Conservation (phyloP, 2,113 vertebrate species). For the Leiothrix lutea region DNA sequence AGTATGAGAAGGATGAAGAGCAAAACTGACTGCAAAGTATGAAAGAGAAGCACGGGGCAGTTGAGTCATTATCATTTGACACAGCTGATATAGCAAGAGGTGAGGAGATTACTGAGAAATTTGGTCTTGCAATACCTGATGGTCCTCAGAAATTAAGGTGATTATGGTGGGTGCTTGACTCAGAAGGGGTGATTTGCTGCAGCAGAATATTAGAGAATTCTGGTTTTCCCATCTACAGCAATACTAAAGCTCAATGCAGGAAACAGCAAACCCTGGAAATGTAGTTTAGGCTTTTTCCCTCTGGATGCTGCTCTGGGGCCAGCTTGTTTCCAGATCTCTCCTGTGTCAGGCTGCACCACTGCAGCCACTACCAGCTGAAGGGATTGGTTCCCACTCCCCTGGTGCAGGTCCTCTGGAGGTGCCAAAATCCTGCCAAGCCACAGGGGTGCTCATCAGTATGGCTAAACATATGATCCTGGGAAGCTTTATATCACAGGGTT, state of each 20-base stretch:
- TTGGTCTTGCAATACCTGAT: not conserved
- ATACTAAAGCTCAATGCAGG: not conserved
- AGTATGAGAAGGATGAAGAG: not conserved
- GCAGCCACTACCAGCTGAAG: not conserved
- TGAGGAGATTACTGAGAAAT: not conserved
- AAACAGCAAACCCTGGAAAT: not conserved
- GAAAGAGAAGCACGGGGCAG: not conserved
- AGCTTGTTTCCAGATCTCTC: not conserved
- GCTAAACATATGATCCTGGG: not conserved
- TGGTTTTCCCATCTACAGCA: not conserved
- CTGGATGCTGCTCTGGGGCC: not conserved
- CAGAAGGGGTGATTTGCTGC: not conserved
- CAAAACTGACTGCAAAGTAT: not conserved
- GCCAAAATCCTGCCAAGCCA: not conserved
- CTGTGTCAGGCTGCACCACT: not conserved
- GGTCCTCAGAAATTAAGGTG: not conserved
- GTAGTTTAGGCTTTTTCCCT: not conserved
- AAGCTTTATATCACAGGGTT: not conserved
- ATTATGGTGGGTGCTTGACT: not conserved
- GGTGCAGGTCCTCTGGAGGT: not conserved
- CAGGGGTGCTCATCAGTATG: not conserved
- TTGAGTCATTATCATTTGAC: not conserved
- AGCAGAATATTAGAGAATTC: not conserved
- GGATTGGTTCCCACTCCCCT: not conserved
- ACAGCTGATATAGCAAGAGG: not conserved